Base-by-base conservation (phyloP, 2,797 vertebrate species). In the Tragelaphus eurycerus region DNA sequence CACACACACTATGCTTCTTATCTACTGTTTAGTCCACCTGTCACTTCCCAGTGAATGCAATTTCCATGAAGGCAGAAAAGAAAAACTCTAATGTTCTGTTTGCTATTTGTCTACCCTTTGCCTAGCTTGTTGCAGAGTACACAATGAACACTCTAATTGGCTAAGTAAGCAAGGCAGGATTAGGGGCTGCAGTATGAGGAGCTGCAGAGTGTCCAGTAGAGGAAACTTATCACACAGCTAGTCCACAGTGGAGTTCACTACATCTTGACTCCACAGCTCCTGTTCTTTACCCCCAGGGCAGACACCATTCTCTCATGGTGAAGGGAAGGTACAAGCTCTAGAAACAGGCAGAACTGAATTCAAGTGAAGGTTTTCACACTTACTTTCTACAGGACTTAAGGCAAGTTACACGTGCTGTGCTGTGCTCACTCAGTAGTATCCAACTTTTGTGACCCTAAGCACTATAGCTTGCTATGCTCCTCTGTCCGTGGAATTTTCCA, bases 261-360 rank as follows among this genome's bases (percentile, higher is more conserved):
- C 27, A 25, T 16, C 67, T 25, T n/a, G 27, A 34, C 8, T 23
- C 21, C 25, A 34, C 1, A 71, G n/a, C 4, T 15, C 23, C 48
- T 3, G 0, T 2, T 76, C 5, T 59, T 62, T 19, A 38, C 15
- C 17, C 0, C 38, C 21, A 6, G 1, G 10, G 17, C 11, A 82
- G 29, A 46, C 31, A 7, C 4, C 23, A 27, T 11, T 43, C 23
- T 27, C 7, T 0, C 0, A 10, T 1, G 14, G 8, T 7, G 5
- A 78, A 46, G 19, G 74, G 34, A 7, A 57, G 19, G 21, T 4
- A 38, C 0, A 15, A 54, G 12, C 23, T 48, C 67, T 31, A 3
- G 38, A 59, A 54, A 46, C 11, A 31, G 38, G 25, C 3, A 90
- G 71, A 90, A 10, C 43, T 84, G 19, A 50, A n/a, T 38, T 57